Base-by-base conservation (phyloP, 2,888 invertebrate genomes). In the Cataglyphis rosenhaueri region DNA sequence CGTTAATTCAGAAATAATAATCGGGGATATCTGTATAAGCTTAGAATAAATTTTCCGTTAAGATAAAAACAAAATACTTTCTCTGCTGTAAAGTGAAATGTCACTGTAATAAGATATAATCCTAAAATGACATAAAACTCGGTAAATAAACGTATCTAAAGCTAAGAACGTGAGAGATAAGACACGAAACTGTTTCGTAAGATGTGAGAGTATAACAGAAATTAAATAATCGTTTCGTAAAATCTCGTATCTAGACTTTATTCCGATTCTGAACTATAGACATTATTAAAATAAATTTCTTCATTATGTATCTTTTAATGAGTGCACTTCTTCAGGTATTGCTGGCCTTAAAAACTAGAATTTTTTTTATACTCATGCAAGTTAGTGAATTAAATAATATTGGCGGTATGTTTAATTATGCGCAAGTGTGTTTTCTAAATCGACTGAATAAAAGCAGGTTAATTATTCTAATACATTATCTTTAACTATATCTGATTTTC, bases 1-100 rank as follows among this genome's bases (percentile, higher is more conserved):
- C 32, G 78, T 79, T 44, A 79, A 71, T 79, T 78, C 57, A 70
- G 32, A 44, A 76, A 64, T 59, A 76, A 65, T 44, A 75, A 66
- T 55, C 25, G 57, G 70, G 25, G 6, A 75, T 75, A n/a, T 25
- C 32, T 32, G 57, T 57, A 18, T n/a, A 55, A 76, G 29, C 41
- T 32, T 78, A 78, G 70, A 44, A 44, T 70, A 70, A 78, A 32
- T 78, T 59, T 3, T 10, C 68, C 18, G 38, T 68, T 57, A 41
- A 68, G 25, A 59, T 78, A 68, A 76, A 41, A 32, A 68, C 25
- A 61, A 8, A 52, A 48, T 57, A 59, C 41, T 44, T 38, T 59
- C 70, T 70, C 15, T 70, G 61, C 3, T n/a, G 29, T 59, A 71
- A 79, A 48, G 21, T 78, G 35, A 41, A n/a, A 66, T 9, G 25